Evolutionary conservation across 2,888 invertebrate species (phyloP), one percentile per base, ranked within the genome.

Genomic region (Scaptomyza cyrtandrae): DNA sequence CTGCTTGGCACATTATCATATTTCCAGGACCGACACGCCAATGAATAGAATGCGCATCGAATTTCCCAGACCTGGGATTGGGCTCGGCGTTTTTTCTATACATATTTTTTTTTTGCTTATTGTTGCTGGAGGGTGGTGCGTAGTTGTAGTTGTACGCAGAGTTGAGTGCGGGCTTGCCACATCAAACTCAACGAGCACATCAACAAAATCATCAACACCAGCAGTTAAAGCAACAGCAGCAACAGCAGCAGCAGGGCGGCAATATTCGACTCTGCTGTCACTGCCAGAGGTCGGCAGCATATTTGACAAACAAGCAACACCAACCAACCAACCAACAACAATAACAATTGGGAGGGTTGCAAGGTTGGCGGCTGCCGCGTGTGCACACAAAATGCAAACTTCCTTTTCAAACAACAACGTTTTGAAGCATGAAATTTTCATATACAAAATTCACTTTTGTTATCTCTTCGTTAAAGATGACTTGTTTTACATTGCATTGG

Each of bases 251-350:
- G 43, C 63, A 73, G 77, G 63, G 72, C 54, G 72, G 68, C 54
- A 67, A 59, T 59, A 43, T 62, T 49, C 57, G 67, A 61, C 61
- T 46, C 54, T 59, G 27, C 50, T 14, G 65, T 44, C 50, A 62
- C 71, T 61, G 71, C 58, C 70, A 77, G 78, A 77, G 71, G 78
- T 75, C 75, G 73, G 70, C 78, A 62, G 66, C 75, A 60, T 61
- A 89, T 90, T 90, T 91, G 91, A 90, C 90, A 91, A 91, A 91
- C 90, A 91, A 89, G 90, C 90, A 86, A 90, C 90, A 90, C 24
- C 19, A 19, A 19, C 19, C 19, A 19, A 19, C 24, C 24, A 24
- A 24, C 90, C 90, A 88, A 73, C 56, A 75, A 41, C 58, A 74
- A 61, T 66, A 73, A 69, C 74, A 78, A 78, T 79, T 62, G 56